phyloP scores from a whole-genome alignment of 2,797 vertebrate species.

The Enteromius trimaculatus region DNA sequence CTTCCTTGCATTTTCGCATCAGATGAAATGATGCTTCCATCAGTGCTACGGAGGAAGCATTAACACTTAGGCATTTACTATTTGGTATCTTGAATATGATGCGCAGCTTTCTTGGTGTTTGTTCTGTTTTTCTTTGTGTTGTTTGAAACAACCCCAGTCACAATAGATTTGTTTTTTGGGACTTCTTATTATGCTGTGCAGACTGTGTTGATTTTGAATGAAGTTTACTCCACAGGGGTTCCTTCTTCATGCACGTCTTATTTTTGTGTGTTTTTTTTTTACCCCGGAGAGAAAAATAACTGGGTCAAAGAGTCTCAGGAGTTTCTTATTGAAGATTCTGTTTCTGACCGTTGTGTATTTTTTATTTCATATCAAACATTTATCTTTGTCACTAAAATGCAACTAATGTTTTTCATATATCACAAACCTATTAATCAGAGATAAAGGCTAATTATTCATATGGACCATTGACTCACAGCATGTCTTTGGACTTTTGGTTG shows the following conservation, averaged over 20 bases:
- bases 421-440: background rate
- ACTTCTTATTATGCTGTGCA: slow-evolving; percentile 24
- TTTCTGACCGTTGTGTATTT: background rate
- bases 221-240: slow-evolving; percentile 16
- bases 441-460: background rate
- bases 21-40: slow-evolving; percentile 28
- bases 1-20: slow-evolving; percentile 12
- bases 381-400: background rate
- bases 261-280: background rate
- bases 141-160: background rate
- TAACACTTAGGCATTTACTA: background rate
- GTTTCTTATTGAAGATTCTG: background rate
- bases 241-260: slow-evolving; percentile 8
- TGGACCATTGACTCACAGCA: background rate
- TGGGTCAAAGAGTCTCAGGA: slow-evolving; percentile 23
- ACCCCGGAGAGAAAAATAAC: background rate
- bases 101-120: background rate
- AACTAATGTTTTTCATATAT: too few relatives aligned
- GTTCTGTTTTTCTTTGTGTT: background rate
- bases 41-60: background rate
- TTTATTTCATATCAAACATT: background rate
- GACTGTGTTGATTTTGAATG: slow-evolving; percentile 31
- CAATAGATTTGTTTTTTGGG: slow-evolving; percentile 13
- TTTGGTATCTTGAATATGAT: background rate
- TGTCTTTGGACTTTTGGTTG: background rate